phyloP scores from a whole-genome alignment of 2,888 invertebrate species.

The Polylopha cassiicola region DNA sequence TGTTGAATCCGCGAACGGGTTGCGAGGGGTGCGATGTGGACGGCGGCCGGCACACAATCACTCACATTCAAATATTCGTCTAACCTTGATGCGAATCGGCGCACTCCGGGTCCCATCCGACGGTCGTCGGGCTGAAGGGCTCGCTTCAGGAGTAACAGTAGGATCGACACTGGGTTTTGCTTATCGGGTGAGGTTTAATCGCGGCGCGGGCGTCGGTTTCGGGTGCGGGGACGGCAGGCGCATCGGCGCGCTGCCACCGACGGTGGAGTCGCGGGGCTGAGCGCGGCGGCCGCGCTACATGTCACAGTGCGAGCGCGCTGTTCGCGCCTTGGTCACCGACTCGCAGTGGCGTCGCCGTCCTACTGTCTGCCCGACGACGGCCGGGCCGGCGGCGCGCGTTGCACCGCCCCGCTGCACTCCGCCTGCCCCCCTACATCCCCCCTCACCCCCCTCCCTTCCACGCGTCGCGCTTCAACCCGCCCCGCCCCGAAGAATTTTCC shows the following conservation, averaged over 20 bases:
- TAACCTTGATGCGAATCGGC: conserved; percentile 77
- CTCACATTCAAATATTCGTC: conserved; percentile 74
- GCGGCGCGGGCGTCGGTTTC: conserved; percentile 61
- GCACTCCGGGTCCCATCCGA: conserved; percentile 77
- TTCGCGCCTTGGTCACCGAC: conserved; percentile 75
- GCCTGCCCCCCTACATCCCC: conserved; percentile 63
- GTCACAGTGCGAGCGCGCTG: conserved; percentile 73
- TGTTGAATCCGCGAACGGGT: conserved; percentile 57
- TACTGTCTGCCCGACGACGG: conserved; percentile 70
- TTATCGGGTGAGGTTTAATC: conserved; percentile 37
- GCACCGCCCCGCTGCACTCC: conserved; percentile 76
- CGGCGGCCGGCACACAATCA: conserved; percentile 63
- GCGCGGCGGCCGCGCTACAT: conserved; percentile 65
- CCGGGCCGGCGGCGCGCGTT: conserved; percentile 71
- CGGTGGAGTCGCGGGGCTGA: conserved; percentile 64
- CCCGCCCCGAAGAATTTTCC: conserved; percentile 76
- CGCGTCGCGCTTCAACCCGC: conserved; percentile 59
- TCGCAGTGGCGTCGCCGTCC: conserved; percentile 76
- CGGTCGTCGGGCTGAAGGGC: conserved; percentile 69
- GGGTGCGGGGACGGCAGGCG: conserved; percentile 64
- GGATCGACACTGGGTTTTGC: conserved; percentile 48
- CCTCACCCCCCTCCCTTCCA: conserved; percentile 49
- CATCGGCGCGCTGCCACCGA: conserved; percentile 71
- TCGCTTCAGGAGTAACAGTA: conserved; percentile 64
- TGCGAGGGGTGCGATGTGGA: conserved; percentile 48